Evolutionary conservation across 2,797 vertebrate genomes (phyloP).

Genomic region (Dallia pectoralis): DNA sequence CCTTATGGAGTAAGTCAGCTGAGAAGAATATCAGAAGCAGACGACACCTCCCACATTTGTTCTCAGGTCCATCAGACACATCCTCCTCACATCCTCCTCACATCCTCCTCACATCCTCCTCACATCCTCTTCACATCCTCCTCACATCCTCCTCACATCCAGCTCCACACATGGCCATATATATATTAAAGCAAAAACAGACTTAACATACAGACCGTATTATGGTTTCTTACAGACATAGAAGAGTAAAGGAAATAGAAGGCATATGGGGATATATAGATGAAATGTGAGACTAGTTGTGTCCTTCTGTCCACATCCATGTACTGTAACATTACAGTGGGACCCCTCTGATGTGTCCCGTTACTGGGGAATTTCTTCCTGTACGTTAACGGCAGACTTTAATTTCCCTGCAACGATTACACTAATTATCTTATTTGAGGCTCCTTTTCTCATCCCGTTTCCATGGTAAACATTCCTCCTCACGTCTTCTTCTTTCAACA

Average conservation of each 20-base stretch:
- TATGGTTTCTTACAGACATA: conserved; percentile 37
- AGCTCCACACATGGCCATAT: conserved; percentile 80
- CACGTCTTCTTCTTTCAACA: conserved; percentile 20
- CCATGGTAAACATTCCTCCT: conserved; percentile 17
- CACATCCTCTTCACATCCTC: no score
- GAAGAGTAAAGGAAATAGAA: neutral
- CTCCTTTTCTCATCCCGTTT: neutral
- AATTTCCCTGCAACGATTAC: neutral
- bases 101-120: conserved; percentile 1
- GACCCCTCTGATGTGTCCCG: neutral
- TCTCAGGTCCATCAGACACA: conserved; percentile 73
- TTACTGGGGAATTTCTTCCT: neutral
- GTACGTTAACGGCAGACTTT: neutral
- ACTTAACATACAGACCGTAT: conserved; percentile 18
- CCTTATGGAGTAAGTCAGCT: neutral
- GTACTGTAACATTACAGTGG: conserved; percentile 14
- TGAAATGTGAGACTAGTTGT: conserved; percentile 36
- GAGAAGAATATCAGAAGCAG: neutral
- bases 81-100: no score
- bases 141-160: neutral
- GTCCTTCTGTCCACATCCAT: conserved; percentile 26
- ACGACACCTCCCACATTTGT: conserved; percentile 55
- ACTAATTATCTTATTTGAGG: neutral
- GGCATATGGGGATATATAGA: neutral
- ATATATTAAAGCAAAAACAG: conserved; percentile 52